Base-by-base conservation (phyloP, 2,797 vertebrate species). In the Tapirus indicus region DNA sequence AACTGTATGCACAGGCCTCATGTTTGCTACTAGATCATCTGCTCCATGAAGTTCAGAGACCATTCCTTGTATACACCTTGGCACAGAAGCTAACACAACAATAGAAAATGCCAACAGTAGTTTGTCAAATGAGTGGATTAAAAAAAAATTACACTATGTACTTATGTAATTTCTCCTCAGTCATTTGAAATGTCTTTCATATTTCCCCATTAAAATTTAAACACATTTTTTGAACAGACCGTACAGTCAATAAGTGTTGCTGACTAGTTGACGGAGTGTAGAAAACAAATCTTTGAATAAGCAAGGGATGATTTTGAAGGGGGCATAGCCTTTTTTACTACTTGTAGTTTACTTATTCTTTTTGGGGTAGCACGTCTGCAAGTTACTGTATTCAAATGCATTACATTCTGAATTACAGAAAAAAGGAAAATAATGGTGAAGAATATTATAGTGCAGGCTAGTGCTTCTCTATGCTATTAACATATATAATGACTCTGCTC, bases 251-350 rank as follows among this genome's bases (percentile, higher is more conserved):
- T 49, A 71, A 74, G 1, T 35, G 77, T 38, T 90, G 44, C 29
- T 85, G 38, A 84, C 17, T 69, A 80, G 78, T 0, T 49, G 35
- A 38, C 27, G 17, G 4, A 49, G 3, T 79, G 0, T 6, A 93
- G 72, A 72, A 95, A 95, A 79, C 3, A 1, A 60, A 68, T 62
- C 13, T 62, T 80, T 82, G 58, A 62, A 64, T 56, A 94, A 87
- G 68, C 27, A 91, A 85, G 49, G 60, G 9, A 41, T 66, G 87
- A 18, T 44, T 85, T 52, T 91, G 75, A 97, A 96, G 56, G 41
- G 23, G 20, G 7, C 1, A 62, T 4, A 78, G 23, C 17, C 25
- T 88, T 87, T 87, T 32, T 52, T 66, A 64, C 23, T 69, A 64
- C 20, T 71, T 68, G 7, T 6, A 84, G 17, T 77, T 60, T 56